These are phyloP conservation scores for Pachycephala philippinensis DNA, from an alignment of 2,113 vertebrate species.

Conservation along the genomic window DNA sequence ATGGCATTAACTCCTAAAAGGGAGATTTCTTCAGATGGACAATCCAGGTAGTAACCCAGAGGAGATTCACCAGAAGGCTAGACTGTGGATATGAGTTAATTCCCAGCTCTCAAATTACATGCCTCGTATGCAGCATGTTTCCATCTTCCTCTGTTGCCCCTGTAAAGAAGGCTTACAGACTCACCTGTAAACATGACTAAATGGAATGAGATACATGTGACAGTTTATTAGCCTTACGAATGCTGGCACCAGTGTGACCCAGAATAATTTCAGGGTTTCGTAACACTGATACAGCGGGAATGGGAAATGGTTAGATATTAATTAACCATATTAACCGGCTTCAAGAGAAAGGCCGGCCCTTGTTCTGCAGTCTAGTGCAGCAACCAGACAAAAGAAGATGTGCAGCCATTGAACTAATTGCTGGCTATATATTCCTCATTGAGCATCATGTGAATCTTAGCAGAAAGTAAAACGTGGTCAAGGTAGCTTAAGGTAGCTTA, in stretches of 20 bases:
- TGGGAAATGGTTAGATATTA: background rate
- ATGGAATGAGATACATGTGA: slow-evolving; percentile 39
- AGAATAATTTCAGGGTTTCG: slow-evolving; percentile 40
- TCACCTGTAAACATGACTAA: slow-evolving; percentile 28
- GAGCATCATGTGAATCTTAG: background rate
- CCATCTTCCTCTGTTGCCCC: background rate
- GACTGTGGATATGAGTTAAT: slow-evolving; percentile 3
- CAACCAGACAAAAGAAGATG: background rate
- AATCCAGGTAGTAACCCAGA: background rate
- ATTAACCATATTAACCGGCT: slow-evolving; percentile 39
- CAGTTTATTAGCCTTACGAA: slow-evolving; percentile 2
- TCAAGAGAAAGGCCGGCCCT: background rate
- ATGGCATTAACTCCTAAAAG: background rate
- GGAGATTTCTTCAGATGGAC: background rate
- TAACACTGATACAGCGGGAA: slow-evolving; percentile 5
- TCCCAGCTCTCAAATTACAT: slow-evolving; percentile 28
- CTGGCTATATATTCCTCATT: background rate
- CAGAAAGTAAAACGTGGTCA: background rate
- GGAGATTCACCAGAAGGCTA: background rate
- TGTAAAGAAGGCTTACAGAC: background rate
- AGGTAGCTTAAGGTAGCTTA: background rate
- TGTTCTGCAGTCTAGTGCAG: background rate
- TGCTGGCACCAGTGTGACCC: slow-evolving; percentile 19
- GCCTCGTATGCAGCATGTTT: background rate
- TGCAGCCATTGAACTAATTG: background rate